These are phyloP conservation scores for Semnornis frantzii DNA, from an alignment of 2,113 vertebrate species.

Conservation along the genomic window DNA sequence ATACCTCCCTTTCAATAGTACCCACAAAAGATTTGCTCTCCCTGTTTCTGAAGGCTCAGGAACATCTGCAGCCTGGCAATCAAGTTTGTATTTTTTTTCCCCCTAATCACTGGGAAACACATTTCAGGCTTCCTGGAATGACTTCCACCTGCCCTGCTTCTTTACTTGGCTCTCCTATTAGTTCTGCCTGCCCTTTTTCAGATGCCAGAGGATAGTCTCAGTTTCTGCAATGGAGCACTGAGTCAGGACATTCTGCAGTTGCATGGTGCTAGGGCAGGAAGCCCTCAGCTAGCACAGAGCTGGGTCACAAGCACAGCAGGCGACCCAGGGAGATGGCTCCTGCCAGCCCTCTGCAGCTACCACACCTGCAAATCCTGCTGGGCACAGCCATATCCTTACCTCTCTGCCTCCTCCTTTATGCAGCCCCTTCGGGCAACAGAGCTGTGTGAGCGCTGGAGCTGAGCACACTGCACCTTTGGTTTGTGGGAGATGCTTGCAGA, in stretches of 20 bases:
- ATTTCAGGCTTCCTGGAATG: not conserved
- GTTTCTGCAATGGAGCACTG: not conserved
- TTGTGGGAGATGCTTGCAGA: not conserved
- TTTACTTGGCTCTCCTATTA: not conserved
- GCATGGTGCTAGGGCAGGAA: too few relatives aligned
- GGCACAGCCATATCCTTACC: not conserved
- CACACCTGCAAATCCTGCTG: not conserved
- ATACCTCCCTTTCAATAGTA: not conserved
- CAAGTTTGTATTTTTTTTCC: not conserved
- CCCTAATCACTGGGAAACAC: constrained; percentile 24
- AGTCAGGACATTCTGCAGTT: not conserved
- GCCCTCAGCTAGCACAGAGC: too few relatives aligned
- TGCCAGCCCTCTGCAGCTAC: not conserved
- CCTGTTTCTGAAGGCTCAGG: not conserved
- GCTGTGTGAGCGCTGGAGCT: not conserved
- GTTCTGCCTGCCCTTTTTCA: not conserved
- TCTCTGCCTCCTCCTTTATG: not conserved
- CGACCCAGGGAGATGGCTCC: not conserved
- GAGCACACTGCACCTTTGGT: not conserved
- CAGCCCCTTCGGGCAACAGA: not conserved
- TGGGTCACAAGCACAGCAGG: too few relatives aligned
- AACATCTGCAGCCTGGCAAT: constrained; percentile 21
- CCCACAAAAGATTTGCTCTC: not conserved
- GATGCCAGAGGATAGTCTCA: not conserved
- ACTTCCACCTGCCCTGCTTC: not conserved